Percentiles rank a stretch among this genome's conserved stretches.
Conservation (phyloP, 1,140 invertebrate genomes). For the Trichomalopsis sarcophagae region DNA sequence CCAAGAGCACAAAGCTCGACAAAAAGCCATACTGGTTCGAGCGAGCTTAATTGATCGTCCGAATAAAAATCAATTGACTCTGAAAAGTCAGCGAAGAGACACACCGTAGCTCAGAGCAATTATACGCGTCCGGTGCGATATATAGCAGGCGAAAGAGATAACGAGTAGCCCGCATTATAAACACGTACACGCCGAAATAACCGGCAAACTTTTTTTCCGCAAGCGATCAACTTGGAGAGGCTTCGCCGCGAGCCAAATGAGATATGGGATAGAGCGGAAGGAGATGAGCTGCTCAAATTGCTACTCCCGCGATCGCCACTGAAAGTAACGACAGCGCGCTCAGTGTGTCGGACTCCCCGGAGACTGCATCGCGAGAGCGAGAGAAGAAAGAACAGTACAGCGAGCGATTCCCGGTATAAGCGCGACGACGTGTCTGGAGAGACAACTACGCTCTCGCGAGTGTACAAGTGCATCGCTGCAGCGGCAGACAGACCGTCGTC, state of each 20-base stretch:
- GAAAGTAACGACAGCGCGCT: conserved; percentile 66
- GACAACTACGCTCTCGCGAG: conserved; percentile 60
- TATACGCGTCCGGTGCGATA: neutral
- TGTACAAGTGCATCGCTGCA: neutral
- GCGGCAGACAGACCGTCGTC: neutral
- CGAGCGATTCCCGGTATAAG: conserved; percentile 66
- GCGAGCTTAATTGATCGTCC: neutral
- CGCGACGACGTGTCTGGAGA: conserved; percentile 69
- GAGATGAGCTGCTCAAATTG: conserved; percentile 31
- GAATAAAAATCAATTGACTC: neutral
- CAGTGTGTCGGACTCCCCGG: conserved; percentile 56
- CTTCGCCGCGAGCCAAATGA: neutral
- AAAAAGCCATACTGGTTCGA: no score
- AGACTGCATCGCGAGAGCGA: conserved; percentile 55
- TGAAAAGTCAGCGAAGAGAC: neutral
- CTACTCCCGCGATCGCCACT: conserved; percentile 43
- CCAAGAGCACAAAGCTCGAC: neutral
- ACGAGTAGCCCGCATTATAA: neutral
- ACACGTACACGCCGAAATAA: neutral
- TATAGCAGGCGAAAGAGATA: neutral
- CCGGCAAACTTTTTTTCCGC: neutral
- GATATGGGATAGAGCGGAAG: conserved; percentile 4
- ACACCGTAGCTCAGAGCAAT: neutral
- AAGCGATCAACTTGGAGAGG: neutral
- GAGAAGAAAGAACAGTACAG: conserved; percentile 47